These are phyloP conservation scores for Pachyramphus minor DNA, from an alignment of 2,113 vertebrate species.

Conservation along the genomic window DNA sequence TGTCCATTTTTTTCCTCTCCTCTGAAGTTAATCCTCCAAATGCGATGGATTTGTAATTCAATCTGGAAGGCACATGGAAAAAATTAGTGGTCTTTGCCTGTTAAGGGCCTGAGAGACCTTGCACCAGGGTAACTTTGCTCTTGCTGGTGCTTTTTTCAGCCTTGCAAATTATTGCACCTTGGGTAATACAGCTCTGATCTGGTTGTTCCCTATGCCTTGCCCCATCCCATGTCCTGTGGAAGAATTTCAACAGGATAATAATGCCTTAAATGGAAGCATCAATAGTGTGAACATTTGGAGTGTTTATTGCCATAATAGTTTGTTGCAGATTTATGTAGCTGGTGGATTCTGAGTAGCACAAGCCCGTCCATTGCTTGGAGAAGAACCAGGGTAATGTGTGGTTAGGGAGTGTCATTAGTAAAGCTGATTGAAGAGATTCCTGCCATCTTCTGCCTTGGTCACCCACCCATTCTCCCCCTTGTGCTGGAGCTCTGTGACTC, in stretches of 20 bases:
- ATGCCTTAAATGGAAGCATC: not conserved
- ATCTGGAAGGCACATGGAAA: not conserved
- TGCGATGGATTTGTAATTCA: not conserved
- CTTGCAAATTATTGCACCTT: not conserved
- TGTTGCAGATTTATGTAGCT: not conserved
- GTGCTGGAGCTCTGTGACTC: not conserved
- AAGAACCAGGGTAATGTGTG: rapidly evolving
- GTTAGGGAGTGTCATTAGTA: not conserved
- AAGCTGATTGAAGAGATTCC: not conserved
- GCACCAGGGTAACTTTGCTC: not conserved
- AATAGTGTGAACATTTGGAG: not conserved
- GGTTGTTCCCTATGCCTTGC: not conserved
- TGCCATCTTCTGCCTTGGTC: not conserved
- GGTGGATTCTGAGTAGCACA: not conserved
- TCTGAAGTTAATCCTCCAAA: not conserved
- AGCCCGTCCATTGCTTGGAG: not conserved
- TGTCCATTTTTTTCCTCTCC: not conserved
- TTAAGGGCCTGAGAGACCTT: not conserved
- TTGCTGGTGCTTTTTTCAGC: not conserved
- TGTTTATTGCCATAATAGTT: not conserved
- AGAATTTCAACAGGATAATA: not conserved
- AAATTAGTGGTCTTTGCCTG: not conserved
- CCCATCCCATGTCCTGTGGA: not conserved
- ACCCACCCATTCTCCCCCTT: not conserved
- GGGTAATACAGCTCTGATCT: not conserved